These are phyloP conservation scores for Centropus unirufus DNA, from an alignment of 2,113 vertebrate genomes.

Conservation along the genomic window DNA sequence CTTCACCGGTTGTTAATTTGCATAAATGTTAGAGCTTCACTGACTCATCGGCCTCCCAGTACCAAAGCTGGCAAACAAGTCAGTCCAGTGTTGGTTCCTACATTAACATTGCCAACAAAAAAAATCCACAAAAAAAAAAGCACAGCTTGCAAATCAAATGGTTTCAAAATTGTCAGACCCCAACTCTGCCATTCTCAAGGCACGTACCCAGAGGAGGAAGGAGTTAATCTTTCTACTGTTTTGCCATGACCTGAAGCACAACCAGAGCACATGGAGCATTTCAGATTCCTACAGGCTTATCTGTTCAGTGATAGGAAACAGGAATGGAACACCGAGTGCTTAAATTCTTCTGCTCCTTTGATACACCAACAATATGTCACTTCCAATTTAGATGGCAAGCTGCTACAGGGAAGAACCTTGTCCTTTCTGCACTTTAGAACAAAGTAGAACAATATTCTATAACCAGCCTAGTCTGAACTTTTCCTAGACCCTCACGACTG, in stretches of 20 bases:
- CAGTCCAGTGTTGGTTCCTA: background rate
- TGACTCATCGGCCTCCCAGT: background rate
- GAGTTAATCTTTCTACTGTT: slow-evolving; percentile 8
- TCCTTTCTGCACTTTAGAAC: background rate
- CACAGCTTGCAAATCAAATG: background rate
- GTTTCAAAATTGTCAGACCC: background rate
- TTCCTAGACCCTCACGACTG: background rate
- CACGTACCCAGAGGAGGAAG: background rate
- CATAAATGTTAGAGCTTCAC: background rate
- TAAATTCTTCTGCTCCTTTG: slow-evolving; percentile 21
- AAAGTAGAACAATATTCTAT: background rate
- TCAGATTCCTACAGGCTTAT: slow-evolving; percentile 40
- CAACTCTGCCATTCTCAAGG: background rate
- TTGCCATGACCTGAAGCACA: background rate
- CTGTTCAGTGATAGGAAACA: slow-evolving; percentile 14
- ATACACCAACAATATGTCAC: background rate
- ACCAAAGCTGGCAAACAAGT: background rate
- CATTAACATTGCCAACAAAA: background rate
- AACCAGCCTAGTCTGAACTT: background rate
- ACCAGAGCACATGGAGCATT: background rate
- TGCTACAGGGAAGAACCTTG: background rate
- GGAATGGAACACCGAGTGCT: background rate
- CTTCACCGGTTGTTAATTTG: background rate
- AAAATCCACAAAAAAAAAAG: background rate
- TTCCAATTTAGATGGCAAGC: background rate